Conservation (phyloP, 2,888 invertebrate species). For the Cryptophagus acutangulus region DNA sequence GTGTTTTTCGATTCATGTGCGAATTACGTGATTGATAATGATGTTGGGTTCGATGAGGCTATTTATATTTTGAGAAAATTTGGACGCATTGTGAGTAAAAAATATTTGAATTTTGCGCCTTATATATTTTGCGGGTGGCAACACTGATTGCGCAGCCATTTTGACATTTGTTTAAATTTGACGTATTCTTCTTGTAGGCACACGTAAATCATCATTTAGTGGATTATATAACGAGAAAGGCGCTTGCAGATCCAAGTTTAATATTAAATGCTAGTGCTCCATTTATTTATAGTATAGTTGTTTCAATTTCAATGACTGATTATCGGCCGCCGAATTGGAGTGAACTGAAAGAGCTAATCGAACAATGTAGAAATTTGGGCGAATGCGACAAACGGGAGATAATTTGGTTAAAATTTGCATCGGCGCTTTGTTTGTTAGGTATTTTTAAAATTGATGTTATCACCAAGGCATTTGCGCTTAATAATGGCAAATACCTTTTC, state of each 20-base stretch:
- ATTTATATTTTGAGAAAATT: conserved; percentile 52
- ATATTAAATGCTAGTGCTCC: conserved; percentile 46
- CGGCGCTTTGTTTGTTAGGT: conserved; percentile 57
- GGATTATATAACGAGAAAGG: conserved; percentile 54
- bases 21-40: conserved; percentile 51
- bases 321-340: conserved; percentile 58
- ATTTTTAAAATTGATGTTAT: conserved; percentile 55
- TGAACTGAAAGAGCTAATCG: conserved; percentile 40
- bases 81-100: conserved; percentile 54
- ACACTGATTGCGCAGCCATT: too few relatives aligned
- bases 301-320: conserved; percentile 54
- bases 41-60: conserved; percentile 51
- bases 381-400: conserved; percentile 24
- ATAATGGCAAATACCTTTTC: too few relatives aligned
- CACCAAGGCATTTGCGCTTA: conserved; percentile 50
- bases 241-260: conserved; percentile 45
- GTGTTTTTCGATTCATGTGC: conserved; percentile 55
- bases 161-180: too few relatives aligned
- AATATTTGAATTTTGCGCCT: conserved; percentile 4
- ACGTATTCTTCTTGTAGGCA: conserved; percentile 49
- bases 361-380: conserved; percentile 22
- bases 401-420: conserved; percentile 48
- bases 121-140: conserved; percentile 8
- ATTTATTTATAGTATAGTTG: conserved; percentile 51
- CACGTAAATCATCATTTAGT: conserved; percentile 56